Base-by-base conservation (phyloP, 2,797 vertebrate genomes). In the Delichon dasypus region DNA sequence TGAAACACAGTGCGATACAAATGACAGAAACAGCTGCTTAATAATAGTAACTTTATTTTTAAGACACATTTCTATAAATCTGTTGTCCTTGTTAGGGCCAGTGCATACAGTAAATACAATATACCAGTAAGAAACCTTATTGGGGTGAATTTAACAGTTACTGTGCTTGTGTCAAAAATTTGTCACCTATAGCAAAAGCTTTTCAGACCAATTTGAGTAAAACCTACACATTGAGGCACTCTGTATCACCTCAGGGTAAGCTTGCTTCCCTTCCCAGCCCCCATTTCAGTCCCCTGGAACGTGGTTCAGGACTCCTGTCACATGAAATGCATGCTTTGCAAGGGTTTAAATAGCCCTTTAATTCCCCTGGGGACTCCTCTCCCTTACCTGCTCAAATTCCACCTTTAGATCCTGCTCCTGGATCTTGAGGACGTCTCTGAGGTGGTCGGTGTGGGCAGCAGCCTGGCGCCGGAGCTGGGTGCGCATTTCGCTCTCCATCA, bases 401-500 rank as follows among this genome's bases (percentile, higher is more conserved):
- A 97, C 95, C 64, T 97, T 98, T 3, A 99, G 96, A 58, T 99
- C 99, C 95, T 98, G 98, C 74, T 99, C 99, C 96, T 99, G 99
- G 81, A 99, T 98, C 95, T 98, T 98, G 1, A 99, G 98, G 12
- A 99, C 98, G 0, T 99, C 99, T 45, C 97, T 97, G 85, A 99
- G 98, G 13, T 99, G 99, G 96, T 99, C 99, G 0, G 98, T 99
- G 97, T 99, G 99, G 55, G 99, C 99, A 1, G 99, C 99, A 1
- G 99, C 99, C 96, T 99, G 99, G 29, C 99, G 98, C 48, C 99
- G 98, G 4, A 99, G 98, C 98, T 99, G 99, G 7, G 99, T 99
- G 90, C 99, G 98, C 99, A 99, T 99, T 95, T 99, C 99, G 0
- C 88, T 98, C 97, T 99, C 99, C 99, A 99, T 99, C 96, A 99